phyloP scores from a whole-genome alignment of 1,140 invertebrate species.

The Drosophila asahinai region DNA sequence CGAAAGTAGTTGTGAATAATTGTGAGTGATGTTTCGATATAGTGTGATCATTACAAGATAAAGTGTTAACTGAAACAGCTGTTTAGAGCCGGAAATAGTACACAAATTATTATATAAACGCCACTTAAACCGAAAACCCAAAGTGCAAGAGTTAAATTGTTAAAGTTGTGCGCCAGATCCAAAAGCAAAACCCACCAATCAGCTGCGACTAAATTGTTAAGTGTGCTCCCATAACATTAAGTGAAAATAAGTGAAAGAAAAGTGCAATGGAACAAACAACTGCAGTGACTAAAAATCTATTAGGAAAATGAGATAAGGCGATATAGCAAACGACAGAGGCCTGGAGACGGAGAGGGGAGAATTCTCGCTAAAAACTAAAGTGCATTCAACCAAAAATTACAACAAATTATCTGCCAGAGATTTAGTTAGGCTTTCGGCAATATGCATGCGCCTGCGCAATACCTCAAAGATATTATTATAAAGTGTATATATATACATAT shows the following conservation, averaged over 20 bases:
- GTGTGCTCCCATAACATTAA: conserved; percentile 16
- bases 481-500: not conserved
- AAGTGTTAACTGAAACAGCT: not conserved
- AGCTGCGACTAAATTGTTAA: conserved; percentile 29
- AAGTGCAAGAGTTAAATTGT: conserved; percentile 16
- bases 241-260: conserved; percentile 18
- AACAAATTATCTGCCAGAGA: conserved; percentile 18
- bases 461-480: conserved; percentile 19
- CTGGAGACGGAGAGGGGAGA: conserved; percentile 4
- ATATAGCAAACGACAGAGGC: not conserved
- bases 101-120: not conserved
- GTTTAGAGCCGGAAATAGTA: not conserved
- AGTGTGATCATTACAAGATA: not conserved
- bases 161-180: conserved; percentile 23
- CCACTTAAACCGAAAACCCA: not conserved
- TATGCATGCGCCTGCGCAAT: conserved; percentile 12
- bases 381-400: conserved; percentile 76
- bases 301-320: conserved; percentile 17
- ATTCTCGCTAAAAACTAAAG: conserved; percentile 57
- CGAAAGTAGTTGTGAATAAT: not conserved
- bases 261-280: conserved; percentile 17
- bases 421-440: conserved; percentile 1
- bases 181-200: conserved; percentile 22
- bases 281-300: conserved; percentile 15
- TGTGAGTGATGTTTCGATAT: conserved; percentile 1